A percentile compares a stretch with the other conserved stretches of the same genome.
Conservation (phyloP, 2,113 vertebrate genomes). For the Noctilio leporinus region DNA sequence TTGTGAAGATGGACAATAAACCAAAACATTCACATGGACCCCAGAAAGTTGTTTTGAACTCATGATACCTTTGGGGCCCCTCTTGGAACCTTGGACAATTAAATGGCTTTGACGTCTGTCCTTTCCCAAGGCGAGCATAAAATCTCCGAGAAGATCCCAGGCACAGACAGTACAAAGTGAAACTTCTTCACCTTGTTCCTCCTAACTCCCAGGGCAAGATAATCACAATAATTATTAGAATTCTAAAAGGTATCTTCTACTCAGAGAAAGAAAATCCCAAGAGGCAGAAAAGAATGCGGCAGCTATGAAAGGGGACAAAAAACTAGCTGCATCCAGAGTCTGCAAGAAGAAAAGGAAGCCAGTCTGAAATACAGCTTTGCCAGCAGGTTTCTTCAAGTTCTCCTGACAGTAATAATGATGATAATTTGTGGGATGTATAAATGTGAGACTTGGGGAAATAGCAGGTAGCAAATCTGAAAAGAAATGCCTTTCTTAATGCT, state of each 20-base stretch:
- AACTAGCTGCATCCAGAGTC: neutral
- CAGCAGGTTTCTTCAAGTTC: neutral
- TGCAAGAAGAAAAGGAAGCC: neutral
- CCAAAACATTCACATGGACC: neutral
- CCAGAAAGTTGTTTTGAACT: neutral
- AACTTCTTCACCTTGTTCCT: neutral
- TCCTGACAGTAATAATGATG: neutral
- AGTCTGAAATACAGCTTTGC: neutral
- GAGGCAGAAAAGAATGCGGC: neutral
- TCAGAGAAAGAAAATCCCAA: neutral
- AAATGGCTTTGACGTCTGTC: neutral
- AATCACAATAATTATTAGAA: conserved; percentile 12
- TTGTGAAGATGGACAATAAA: neutral
- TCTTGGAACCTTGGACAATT: neutral
- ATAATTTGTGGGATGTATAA: neutral
- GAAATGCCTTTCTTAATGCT: neutral
- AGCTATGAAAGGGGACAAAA: neutral
- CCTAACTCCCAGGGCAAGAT: neutral
- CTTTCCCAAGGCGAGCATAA: neutral
- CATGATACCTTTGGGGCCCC: neutral
- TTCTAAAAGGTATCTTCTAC: neutral
- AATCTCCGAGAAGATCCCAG: neutral
- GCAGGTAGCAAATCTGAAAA: neutral
- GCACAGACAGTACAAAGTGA: neutral
- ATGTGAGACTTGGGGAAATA: neutral